Base-by-base conservation (phyloP, 1,140 invertebrate species). In the Galleria mellonella region DNA sequence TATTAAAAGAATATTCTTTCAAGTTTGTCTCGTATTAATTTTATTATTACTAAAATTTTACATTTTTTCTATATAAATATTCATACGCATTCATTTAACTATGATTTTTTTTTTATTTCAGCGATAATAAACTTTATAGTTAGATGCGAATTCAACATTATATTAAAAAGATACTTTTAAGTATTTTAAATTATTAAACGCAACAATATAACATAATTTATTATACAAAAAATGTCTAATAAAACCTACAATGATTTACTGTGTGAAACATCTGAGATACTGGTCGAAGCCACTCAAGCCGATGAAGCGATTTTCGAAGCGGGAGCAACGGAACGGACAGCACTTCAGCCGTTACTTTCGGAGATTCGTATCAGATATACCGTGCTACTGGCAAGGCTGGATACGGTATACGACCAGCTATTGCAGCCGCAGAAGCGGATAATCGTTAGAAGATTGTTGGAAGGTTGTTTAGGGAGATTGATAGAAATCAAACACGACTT, bases 381-480 rank as follows among this genome's bases (percentile, higher is more conserved):
- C 2, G 79, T 92, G 9, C 88, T 95, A 0, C 89, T 93, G 8
- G 91, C 94, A 44, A 91, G 90, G 49, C 67, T 98, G 7, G 92
- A 95, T 63, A 82, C 90, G 49, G 94, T 94, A 45, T 95, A 97
- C 62, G 96, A 98, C 70, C 96, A 96, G 85, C 90, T 97, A 43
- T 88, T 97, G 15, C 97, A 98, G 69, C 96, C 97, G 0, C 97
- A 98, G 77, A 98, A 98, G 72, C 86, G 96, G 32, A 65, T 92
- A 17, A 83, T 98, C 2, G 87, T 98, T 0, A 90, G 91, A 35
- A 91, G 93, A 51, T 71, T 97, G 1, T 72, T 98, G 0, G 95
- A 97, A 72, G 91, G 92, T 0, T 90, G 90, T 15, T 88, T 97
- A 32, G 96, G 94, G 2, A 88, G 96, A 43, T 83, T 94, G 47